phyloP scores from a whole-genome alignment of 2,888 invertebrate genomes.

The Polylopha cassiicola region DNA sequence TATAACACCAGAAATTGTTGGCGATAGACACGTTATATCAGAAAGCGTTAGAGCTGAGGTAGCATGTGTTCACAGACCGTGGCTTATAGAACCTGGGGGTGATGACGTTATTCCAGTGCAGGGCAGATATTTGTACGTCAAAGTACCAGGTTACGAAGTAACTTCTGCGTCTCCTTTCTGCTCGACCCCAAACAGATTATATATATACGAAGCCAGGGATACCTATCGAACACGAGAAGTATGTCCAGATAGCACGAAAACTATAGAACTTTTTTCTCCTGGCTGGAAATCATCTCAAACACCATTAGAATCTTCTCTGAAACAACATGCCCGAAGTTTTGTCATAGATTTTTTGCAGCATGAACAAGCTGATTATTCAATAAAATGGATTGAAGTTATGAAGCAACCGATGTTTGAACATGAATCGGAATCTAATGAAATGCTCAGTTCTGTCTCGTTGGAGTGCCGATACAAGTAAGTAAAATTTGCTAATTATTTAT shows the following conservation, averaged over 20 bases:
- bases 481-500: conserved; percentile 5
- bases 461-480: conserved; percentile 84
- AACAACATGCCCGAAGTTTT: conserved; percentile 82
- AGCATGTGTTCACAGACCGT: conserved; percentile 84
- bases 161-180: conserved; percentile 73
- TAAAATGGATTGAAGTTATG: conserved; percentile 88
- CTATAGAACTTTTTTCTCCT: conserved; percentile 83
- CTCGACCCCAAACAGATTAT: conserved; percentile 82
- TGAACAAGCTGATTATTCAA: conserved; percentile 84
- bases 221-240: conserved; percentile 80
- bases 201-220: conserved; percentile 83
- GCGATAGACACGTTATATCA: conserved; percentile 69
- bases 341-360: conserved; percentile 85
- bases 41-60: conserved; percentile 75
- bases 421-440: conserved; percentile 69
- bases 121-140: conserved; percentile 83
- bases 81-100: conserved; percentile 87
- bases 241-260: conserved; percentile 78
- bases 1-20: conserved; percentile 61
- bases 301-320: conserved; percentile 60
- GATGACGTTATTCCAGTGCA: conserved; percentile 78
- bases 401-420: conserved; percentile 77
- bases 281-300: conserved; percentile 79
- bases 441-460: conserved; percentile 67
- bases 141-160: conserved; percentile 81